phyloP scores from a whole-genome alignment of 2,888 invertebrate species.

The Torymus aiolomorphi region DNA sequence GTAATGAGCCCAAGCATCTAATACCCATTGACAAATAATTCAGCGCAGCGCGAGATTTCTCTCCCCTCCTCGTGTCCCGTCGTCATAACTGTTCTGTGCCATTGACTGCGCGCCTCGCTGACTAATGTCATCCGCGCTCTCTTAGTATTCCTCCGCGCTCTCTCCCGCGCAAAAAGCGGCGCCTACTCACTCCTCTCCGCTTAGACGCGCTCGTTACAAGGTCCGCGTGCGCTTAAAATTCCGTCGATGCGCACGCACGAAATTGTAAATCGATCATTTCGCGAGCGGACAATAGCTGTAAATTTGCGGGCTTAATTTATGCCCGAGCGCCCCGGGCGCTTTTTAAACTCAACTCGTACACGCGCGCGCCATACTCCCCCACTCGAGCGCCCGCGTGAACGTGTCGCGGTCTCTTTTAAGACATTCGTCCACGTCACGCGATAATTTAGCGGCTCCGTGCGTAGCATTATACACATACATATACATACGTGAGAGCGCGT shows the following conservation, averaged over 20 bases:
- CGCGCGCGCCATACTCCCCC: neutral
- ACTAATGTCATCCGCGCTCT: conserved; percentile 42
- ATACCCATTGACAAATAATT: conserved; percentile 6
- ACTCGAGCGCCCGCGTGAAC: conserved; percentile 4
- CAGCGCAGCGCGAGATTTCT: conserved; percentile 6
- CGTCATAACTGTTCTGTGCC: conserved; percentile 7
- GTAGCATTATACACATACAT: too few relatives aligned
- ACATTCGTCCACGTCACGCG: conserved; percentile 48
- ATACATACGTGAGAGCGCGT: too few relatives aligned
- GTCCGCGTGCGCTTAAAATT: neutral
- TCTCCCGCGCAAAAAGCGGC: neutral
- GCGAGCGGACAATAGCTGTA: conserved; percentile 48
- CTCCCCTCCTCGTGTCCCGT: too few relatives aligned
- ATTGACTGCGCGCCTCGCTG: conserved; percentile 25
- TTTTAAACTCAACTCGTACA: conserved; percentile 21
- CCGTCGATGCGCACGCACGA: neutral
- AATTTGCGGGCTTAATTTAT: conserved; percentile 49
- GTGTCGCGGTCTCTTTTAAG: conserved; percentile 47
- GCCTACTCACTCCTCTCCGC: neutral
- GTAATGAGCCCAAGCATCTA: neutral
- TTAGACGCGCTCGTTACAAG: conserved; percentile 19
- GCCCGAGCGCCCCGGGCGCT: conserved; percentile 41
- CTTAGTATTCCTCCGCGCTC: conserved; percentile 13
- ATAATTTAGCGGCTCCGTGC: conserved; percentile 51
- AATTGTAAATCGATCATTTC: conserved; percentile 55